Evolutionary conservation across 2,888 invertebrate genomes (phyloP), one percentile per base, ranked within the genome.

Genomic region (Pardosa pseudoannulata): DNA sequence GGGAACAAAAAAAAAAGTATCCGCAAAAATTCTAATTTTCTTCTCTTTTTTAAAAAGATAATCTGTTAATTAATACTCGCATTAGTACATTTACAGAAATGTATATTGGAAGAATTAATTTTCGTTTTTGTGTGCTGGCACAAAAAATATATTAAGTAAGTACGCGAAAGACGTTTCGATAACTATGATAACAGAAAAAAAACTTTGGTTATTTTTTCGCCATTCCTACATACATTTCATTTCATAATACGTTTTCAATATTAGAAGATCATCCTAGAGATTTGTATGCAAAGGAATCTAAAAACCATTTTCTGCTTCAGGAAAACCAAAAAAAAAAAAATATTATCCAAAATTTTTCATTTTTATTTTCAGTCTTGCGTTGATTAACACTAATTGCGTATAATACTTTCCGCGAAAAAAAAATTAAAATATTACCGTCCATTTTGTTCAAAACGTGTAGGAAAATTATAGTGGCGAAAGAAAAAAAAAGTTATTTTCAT

Each of bases 321-420:
- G 36, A 11, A 11, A 5, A 36, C 6, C 6, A 36, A 36, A 46
- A 46, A 46, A 16, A 46, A 16, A 46, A 46, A 46, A 46, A 46
- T 9, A 46, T 46, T 46, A 9, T 46, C 9, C 9, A 46, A 46
- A 16, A 16, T 46, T 46, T 46, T 46, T 46, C 2, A n/a, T 46
- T 46, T 16, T 46, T 46, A 46, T 46, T 46, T 46, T 16, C n/a
- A 2, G n/a, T 46, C 46, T 46, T 16, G n/a, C 13, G 46, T 46
- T 46, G 46, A 46, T 46, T 46, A 46, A 46, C 46, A 46, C 46
- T 46, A 46, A 46, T 46, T 46, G 46, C 46, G 16, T 46, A 16
- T 46, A 46, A 46, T 46, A 46, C 46, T 46, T 16, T 16, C n/a
- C 46, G 13, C n/a, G 16, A 46, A 46, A 46, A 46, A 46, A 46